Evolutionary conservation across 1,140 invertebrate genomes (phyloP), one percentile per base, ranked within the genome.

Genomic region (Mercenaria mercenaria): DNA sequence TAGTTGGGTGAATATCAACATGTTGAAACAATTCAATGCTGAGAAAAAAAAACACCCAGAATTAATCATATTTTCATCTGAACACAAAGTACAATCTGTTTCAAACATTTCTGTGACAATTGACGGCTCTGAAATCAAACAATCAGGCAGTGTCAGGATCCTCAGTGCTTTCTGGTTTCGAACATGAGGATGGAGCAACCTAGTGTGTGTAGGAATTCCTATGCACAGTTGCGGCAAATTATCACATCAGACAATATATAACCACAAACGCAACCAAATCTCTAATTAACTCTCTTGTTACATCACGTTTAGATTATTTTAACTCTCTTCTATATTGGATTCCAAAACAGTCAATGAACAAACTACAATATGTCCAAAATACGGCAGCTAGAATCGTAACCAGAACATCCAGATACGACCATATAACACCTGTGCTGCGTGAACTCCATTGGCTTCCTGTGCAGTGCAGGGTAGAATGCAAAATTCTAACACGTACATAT

Each of bases 41-140:
- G 83, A 86, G 1, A 86, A 86, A 56, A n/a, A n/a, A n/a, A n/a
- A n/a, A n/a, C n/a, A n/a, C n/a, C 74, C 83, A 72, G 83, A 86
- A 26, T 32, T 89, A 20, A 74, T 89, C 26, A 29, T 82, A 20
- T 89, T 89, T 61, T 43, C 64, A 56, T 74, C 77, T 41, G 52
- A 89, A 59, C 61, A 37, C 18, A 89, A 89, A 29, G 26, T 41
- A 50, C 23, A 81, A 56, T 41, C 32, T 59, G 52, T 89, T 72
- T 34, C 39, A 23, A 26, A 81, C 52, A 56, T 89, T 29, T 26
- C 87, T 26, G 52, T 89, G 41, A 82, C 32, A 34, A 50, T 82
- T 23, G 79, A 76, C 11, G 47, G 50, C 52, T 29, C 79, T 6
- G 37, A 82, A 15, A 89, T 89, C 13, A 89, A 59, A 29, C 77